A percentile compares a stretch with the other conserved stretches of the same genome.
These are phyloP conservation scores for Trissonchulus sp. DNA, from an alignment of 2,888 invertebrate species.

Conservation along the genomic window DNA sequence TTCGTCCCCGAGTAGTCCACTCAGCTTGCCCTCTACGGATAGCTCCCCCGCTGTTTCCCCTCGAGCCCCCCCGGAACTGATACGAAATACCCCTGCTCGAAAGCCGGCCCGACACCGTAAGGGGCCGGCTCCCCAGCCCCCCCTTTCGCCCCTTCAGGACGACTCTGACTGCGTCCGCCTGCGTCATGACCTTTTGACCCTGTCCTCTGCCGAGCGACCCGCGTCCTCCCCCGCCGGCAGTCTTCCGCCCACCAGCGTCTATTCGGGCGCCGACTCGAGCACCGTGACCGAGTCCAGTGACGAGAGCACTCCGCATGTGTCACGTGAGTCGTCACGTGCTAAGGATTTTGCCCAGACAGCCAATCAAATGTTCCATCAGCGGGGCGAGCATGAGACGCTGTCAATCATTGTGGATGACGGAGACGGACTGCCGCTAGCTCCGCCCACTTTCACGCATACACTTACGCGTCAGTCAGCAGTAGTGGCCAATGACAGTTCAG, in stretches of 20 bases:
- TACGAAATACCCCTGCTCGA: neutral
- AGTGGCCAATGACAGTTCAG: too few species aligned
- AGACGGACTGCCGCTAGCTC: too few species aligned
- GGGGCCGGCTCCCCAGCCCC: constrained; percentile 11
- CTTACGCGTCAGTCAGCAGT: too few species aligned
- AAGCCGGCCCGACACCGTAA: constrained; percentile 19
- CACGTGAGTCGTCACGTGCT: constrained; percentile 41
- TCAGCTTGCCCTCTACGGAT: too few species aligned
- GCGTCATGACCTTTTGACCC: neutral
- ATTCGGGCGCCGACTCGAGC: too few species aligned
- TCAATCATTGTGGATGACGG: too few species aligned
- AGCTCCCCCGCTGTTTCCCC: too few species aligned
- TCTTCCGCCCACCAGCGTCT: too few species aligned
- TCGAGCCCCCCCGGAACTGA: neutral
- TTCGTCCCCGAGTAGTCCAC: too few species aligned
- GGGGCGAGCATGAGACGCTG: constrained; percentile 29
- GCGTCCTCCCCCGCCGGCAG: too few species aligned
- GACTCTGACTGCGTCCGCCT: neutral
- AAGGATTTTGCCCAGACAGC: constrained; percentile 27
- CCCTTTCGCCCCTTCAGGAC: neutral
- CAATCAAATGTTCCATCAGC: constrained; percentile 22
- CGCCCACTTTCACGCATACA: too few species aligned
- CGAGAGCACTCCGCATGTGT: constrained; percentile 37
- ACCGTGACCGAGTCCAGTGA: constrained; percentile 31
- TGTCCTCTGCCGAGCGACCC: too few species aligned